Evolutionary conservation across 2,113 vertebrate genomes (phyloP).

Genomic region (Corydoras maculifer): DNA sequence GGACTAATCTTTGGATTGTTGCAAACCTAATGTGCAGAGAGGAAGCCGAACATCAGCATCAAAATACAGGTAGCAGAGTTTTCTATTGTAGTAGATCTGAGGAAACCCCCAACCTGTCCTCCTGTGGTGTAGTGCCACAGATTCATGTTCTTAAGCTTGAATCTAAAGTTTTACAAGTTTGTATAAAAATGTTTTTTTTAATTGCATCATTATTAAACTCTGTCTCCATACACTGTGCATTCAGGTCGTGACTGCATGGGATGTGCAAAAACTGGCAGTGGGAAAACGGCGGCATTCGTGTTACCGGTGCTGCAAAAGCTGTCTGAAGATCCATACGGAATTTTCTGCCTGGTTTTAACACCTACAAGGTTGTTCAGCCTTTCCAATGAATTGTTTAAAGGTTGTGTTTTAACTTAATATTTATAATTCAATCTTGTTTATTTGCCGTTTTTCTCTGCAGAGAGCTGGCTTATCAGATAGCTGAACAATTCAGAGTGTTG

Average conservation of each 20-base stretch:
- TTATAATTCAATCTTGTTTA: background rate
- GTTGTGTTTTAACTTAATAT: too few relatives aligned
- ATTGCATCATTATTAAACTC: too few relatives aligned
- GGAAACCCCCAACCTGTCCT: too few relatives aligned
- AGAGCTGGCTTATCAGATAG: constrained; percentile 92
- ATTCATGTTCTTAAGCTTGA: too few relatives aligned
- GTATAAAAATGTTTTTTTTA: too few relatives aligned
- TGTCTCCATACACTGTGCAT: background rate
- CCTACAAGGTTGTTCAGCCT: constrained; percentile 76
- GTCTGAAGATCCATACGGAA: constrained; percentile 89
- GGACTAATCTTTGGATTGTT: too few relatives aligned
- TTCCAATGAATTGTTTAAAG: background rate
- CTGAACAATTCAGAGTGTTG: constrained; percentile 87
- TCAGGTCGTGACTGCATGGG: constrained; percentile 88
- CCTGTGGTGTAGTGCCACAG: too few relatives aligned
- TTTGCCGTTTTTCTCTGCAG: constrained; percentile 52
- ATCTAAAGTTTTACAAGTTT: too few relatives aligned
- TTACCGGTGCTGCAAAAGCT: constrained; percentile 88
- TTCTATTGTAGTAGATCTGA: too few relatives aligned
- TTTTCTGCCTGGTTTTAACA: constrained; percentile 88
- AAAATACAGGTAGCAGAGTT: too few relatives aligned
- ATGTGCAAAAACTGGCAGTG: constrained; percentile 91
- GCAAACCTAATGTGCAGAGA: too few relatives aligned
- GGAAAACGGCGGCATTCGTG: constrained; percentile 90
- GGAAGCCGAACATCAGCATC: too few relatives aligned